Conservation (phyloP, 2,113 vertebrate species). For the Oreochromis aureus region DNA sequence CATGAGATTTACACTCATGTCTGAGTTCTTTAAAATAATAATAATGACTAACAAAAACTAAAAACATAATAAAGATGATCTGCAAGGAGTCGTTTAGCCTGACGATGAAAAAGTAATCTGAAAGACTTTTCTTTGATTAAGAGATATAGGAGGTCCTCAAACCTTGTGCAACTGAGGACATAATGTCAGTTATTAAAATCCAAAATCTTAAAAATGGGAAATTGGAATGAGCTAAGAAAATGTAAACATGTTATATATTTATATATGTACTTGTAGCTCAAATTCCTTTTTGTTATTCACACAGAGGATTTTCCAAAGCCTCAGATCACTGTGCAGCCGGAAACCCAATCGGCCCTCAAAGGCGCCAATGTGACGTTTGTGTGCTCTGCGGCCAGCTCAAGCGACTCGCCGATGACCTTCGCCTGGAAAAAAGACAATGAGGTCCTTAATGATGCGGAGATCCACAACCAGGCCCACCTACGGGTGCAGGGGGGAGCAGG, state of each 20-base stretch:
- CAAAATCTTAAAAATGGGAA: not conserved
- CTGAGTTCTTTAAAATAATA: fast-evolving
- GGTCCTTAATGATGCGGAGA: conserved; percentile 82
- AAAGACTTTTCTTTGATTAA: not conserved
- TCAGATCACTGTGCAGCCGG: conserved; percentile 94
- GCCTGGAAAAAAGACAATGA: conserved; percentile 98
- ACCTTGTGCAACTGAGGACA: not conserved
- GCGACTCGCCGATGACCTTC: conserved; percentile 96
- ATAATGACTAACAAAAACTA: not conserved
- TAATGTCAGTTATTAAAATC: not conserved
- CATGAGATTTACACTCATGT: not conserved
- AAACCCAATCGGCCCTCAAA: conserved; percentile 90
- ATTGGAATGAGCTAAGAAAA: not conserved
- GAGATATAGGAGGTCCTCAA: not conserved
- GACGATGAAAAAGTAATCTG: not conserved
- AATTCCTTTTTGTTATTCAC: not conserved
- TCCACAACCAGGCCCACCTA: conserved; percentile 91
- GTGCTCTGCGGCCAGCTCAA: conserved; percentile 94
- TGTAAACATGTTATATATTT: not conserved
- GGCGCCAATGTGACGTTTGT: conserved; percentile 90
- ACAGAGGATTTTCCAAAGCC: conserved; percentile 97
- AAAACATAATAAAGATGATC: not conserved
- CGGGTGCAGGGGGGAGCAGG: conserved; percentile 73
- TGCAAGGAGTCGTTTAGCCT: not conserved
- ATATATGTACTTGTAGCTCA: not conserved